Base-by-base conservation (phyloP, 2,888 invertebrate genomes). In the Tetragonisca angustula region DNA sequence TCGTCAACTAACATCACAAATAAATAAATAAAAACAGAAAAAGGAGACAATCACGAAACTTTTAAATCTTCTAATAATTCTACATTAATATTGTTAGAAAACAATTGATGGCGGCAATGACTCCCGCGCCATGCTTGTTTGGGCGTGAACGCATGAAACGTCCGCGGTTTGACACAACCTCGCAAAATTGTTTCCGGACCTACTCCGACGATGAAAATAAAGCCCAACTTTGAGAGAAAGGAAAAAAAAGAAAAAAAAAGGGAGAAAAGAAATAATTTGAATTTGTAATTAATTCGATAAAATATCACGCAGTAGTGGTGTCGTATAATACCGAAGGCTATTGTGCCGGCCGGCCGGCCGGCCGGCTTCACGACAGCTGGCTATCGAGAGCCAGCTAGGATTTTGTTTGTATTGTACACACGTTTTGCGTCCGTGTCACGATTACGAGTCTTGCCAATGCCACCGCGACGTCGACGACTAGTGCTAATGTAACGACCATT, bases 51-150 rank as follows among this genome's bases (percentile, higher is more conserved):
- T 11, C 15, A 24, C n/a, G 5, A 4, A 21, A 43, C 6, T 21
- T 43, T 68, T n/a, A 2, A 56, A 24, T 19, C 15, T 43, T 13
- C 4, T 0, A 56, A n/a, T 5, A 17, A 32, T 69, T 54, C 70
- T 49, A 56, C 76, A 24, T 62, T 24, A 50, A 49, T 59, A 61
- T 72, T 54, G 65, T 24, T 49, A 62, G 78, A 54, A 74, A 80
- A 81, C 70, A 80, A 71, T 74, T 68, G 68, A 32, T n/a, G 70
- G 13, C n/a, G 56, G 69, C 65, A 68, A 13, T 71, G 78, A 52
- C 74, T 76, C 84, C 83, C 87, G 89, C 91, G 92, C 91, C 92
- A 91, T 91, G 91, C 91, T 91, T 90, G 91, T 91, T 91, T 91
- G 91, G 91, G 91, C 92, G 91, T 90, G 89, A 90, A 90, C 89